phyloP scores from a whole-genome alignment of 92 coral and sea anemone species.

The Epizoanthus scotinus region DNA sequence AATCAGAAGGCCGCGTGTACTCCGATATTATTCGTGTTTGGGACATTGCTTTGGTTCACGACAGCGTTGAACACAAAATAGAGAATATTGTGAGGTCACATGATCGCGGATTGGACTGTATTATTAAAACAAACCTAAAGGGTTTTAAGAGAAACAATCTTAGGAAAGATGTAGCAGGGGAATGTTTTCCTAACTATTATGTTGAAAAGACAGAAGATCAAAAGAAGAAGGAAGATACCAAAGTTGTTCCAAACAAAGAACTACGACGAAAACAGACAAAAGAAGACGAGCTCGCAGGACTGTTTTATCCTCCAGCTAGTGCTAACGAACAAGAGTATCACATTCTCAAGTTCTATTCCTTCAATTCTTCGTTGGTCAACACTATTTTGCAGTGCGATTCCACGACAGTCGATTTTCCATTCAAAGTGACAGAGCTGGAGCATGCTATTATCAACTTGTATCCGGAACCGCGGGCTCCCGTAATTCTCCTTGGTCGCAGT shows the following conservation, averaged over 20 bases:
- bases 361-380: slow-evolving; percentile 74
- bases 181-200: slow-evolving; percentile 33
- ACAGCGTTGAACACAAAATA: slow-evolving; percentile 73
- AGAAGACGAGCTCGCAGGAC: slow-evolving; percentile 37
- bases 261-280: neutral
- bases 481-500: slow-evolving; percentile 94
- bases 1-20: slow-evolving; percentile 66
- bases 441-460: slow-evolving; percentile 89
- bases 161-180: slow-evolving; percentile 31
- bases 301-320: slow-evolving; percentile 93
- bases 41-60: slow-evolving; percentile 86
- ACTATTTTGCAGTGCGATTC: slow-evolving; percentile 69
- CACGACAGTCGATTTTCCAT: slow-evolving; percentile 83
- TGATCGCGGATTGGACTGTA: slow-evolving; percentile 86
- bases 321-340: slow-evolving; percentile 94
- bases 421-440: slow-evolving; percentile 91
- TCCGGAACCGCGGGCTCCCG: slow-evolving; percentile 68
- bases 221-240: slow-evolving; percentile 4
- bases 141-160: slow-evolving; percentile 48
- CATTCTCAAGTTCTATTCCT: slow-evolving; percentile 90
- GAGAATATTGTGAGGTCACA: slow-evolving; percentile 82
- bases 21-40: slow-evolving; percentile 96
- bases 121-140: slow-evolving; percentile 81
- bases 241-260: neutral
- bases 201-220: slow-evolving; percentile 35